Evolutionary conservation across 2,797 vertebrate genomes (phyloP).

Genomic region (Sebastes minor): DNA sequence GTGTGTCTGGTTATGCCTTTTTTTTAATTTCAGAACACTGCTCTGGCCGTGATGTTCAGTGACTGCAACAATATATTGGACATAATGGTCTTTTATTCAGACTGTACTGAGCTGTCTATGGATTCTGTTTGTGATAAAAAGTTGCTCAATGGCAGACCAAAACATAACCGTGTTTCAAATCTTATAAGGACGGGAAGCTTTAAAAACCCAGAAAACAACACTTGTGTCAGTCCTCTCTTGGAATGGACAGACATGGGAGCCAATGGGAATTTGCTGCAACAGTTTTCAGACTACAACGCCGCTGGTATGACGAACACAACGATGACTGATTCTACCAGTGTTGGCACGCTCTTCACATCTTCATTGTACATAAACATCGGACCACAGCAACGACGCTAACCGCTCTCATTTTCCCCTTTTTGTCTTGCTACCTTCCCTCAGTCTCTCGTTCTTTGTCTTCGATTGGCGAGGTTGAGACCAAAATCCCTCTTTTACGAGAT

Average conservation of each 20-base stretch:
- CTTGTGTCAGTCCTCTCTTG: slow-evolving; percentile 29
- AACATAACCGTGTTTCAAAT: slow-evolving; percentile 49
- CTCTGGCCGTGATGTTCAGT: slow-evolving; percentile 61
- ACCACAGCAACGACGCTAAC: slow-evolving; percentile 40
- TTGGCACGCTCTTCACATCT: slow-evolving; percentile 39
- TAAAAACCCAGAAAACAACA: slow-evolving; percentile 76
- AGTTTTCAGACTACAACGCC: slow-evolving; percentile 23
- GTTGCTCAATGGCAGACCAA: slow-evolving; percentile 52
- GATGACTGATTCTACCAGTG: slow-evolving; percentile 56
- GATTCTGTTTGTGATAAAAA: slow-evolving; percentile 70
- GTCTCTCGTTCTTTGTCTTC: slow-evolving; percentile 66
- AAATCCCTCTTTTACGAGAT: slow-evolving; percentile 34
- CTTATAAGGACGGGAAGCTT: slow-evolving; percentile 75
- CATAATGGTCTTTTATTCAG: slow-evolving; percentile 11
- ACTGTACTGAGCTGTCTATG: slow-evolving; percentile 7
- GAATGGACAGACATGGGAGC: slow-evolving; percentile 21
- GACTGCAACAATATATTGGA: slow-evolving; percentile 47
- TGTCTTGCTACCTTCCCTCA: slow-evolving; percentile 55
- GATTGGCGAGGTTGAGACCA: slow-evolving; percentile 42
- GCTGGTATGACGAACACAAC: slow-evolving; percentile 36
- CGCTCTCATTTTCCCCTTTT: slow-evolving; percentile 51
- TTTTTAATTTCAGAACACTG: slow-evolving; percentile 65
- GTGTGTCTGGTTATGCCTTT: slow-evolving; percentile 71
- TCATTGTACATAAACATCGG: slow-evolving; percentile 74
- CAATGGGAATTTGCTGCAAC: slow-evolving; percentile 50